Evolutionary conservation across 2,888 invertebrate genomes (phyloP).

Genomic region (Himalopsyche anomala): DNA sequence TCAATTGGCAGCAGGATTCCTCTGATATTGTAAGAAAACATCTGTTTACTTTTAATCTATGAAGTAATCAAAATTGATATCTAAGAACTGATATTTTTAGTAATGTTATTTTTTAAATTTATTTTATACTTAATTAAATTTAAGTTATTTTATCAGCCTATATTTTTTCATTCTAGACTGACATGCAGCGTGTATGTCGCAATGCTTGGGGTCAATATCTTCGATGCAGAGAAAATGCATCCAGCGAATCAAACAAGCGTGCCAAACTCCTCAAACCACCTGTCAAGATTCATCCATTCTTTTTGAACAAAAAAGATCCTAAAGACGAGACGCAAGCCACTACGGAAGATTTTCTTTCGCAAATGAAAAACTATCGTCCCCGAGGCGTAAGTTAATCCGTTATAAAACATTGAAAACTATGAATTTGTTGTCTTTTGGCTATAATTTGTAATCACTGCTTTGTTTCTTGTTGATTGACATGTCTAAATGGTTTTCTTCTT

Average conservation of each 20-base stretch:
- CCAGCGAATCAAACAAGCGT: conserved; percentile 91
- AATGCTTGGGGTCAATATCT: conserved; percentile 96
- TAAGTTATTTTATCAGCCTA: conserved; percentile 18
- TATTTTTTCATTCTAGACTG: conserved; percentile 73
- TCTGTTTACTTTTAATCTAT: neutral
- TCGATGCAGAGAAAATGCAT: conserved; percentile 91
- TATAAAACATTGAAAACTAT: neutral
- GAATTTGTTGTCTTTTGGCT: conserved; percentile 35
- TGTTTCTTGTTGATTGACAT: neutral
- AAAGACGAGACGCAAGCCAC: conserved; percentile 70
- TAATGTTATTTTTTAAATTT: too few species aligned
- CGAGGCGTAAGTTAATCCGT: conserved; percentile 77
- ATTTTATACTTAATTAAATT: neutral
- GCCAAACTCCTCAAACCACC: conserved; percentile 84
- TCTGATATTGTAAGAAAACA: conserved; percentile 83
- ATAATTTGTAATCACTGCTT: conserved; percentile 53
- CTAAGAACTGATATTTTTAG: neutral
- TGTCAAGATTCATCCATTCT: conserved; percentile 82
- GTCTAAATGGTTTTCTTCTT: neutral
- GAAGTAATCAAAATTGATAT: neutral
- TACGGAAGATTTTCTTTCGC: conserved; percentile 72
- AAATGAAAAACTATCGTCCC: conserved; percentile 87
- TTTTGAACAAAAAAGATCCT: conserved; percentile 71
- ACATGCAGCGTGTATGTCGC: conserved; percentile 83
- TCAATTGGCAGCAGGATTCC: conserved; percentile 83